Evolutionary conservation across 2,888 invertebrate genomes (phyloP).

Genomic region (Drosophila pseudotakahashii): DNA sequence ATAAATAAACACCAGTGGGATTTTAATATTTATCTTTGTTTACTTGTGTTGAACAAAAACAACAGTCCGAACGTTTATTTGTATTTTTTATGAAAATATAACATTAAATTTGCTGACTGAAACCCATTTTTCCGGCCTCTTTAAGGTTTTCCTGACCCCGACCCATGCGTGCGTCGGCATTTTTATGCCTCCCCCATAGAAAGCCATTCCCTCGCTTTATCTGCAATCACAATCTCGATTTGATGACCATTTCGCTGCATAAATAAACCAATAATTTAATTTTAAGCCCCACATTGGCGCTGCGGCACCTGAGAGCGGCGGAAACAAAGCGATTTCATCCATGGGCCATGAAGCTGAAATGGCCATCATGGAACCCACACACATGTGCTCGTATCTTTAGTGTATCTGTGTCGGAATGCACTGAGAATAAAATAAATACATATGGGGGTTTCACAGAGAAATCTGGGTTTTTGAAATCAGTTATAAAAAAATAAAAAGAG

Average conservation of each 20-base stretch:
- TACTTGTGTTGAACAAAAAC: not conserved
- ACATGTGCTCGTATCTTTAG: slow-evolving; percentile 26
- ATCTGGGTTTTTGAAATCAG: too few species aligned
- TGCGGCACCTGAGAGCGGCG: slow-evolving; percentile 54
- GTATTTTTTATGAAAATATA: not conserved
- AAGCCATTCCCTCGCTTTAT: slow-evolving; percentile 37
- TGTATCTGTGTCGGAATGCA: not conserved
- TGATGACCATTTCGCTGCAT: slow-evolving; percentile 67
- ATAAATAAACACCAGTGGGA: not conserved
- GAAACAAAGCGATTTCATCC: slow-evolving; percentile 42
- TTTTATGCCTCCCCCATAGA: slow-evolving; percentile 32
- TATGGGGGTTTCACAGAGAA: too few species aligned
- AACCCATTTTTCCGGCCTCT: not conserved
- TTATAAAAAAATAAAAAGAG: too few species aligned
- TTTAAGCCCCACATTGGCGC: slow-evolving; percentile 50
- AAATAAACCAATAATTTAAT: slow-evolving; percentile 74
- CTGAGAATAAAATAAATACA: not conserved
- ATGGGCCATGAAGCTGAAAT: slow-evolving; percentile 50
- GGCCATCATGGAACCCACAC: slow-evolving; percentile 22
- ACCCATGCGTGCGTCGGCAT: slow-evolving; percentile 1
- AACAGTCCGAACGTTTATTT: not conserved
- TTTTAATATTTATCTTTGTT: not conserved
- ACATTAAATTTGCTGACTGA: not conserved
- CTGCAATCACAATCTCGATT: slow-evolving; percentile 63
- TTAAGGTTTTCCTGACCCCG: not conserved